phyloP scores from a whole-genome alignment of 2,113 vertebrate species.

The Mionectes macconnelli region DNA sequence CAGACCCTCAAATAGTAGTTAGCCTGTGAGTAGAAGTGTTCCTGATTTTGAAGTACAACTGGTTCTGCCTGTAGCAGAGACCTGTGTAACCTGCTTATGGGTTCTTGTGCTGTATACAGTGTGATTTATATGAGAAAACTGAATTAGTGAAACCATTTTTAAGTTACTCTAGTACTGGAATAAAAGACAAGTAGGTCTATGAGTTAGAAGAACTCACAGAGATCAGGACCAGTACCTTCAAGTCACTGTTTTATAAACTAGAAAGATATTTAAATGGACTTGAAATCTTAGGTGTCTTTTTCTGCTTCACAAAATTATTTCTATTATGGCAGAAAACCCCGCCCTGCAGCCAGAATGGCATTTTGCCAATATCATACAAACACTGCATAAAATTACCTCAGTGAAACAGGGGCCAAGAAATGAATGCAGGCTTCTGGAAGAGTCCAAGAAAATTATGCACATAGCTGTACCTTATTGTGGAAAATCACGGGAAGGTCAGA shows the following conservation, averaged over 20 bases:
- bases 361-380: neutral
- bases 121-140: neutral
- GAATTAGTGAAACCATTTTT: neutral
- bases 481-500: neutral
- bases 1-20: neutral
- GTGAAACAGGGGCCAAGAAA: neutral
- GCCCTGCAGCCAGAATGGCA: neutral
- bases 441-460: neutral
- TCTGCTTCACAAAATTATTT: neutral
- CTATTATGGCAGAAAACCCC: neutral
- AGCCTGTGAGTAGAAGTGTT: neutral
- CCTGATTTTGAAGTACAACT: neutral
- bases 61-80: neutral
- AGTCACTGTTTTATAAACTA: neutral
- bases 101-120: neutral
- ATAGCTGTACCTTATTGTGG: rapidly evolving
- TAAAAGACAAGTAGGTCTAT: neutral
- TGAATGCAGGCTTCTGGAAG: rapidly evolving
- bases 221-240: neutral
- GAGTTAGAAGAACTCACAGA: neutral
- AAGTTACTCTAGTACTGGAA: neutral
- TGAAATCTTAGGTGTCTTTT: neutral
- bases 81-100: neutral
- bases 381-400: neutral
- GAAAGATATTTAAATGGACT: neutral